These are phyloP conservation scores for Patiria pectinifera DNA, from an alignment of 53 echinoderm and acorn worm species.

Conservation along the genomic window DNA sequence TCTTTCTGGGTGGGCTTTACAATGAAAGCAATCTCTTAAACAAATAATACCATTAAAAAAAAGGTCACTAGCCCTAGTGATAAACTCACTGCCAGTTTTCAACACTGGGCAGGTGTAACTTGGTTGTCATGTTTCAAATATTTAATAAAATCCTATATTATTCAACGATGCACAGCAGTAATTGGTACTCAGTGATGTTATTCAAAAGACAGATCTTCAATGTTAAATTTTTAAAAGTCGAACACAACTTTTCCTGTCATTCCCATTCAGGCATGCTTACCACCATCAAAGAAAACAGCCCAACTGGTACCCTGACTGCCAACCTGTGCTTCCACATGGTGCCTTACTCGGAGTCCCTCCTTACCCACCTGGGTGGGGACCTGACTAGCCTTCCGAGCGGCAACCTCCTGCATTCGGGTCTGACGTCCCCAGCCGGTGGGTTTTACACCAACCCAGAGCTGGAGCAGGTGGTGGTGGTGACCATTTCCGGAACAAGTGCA, in stretches of 20 bases:
- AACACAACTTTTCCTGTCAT: background rate
- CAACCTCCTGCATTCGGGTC: conserved; percentile 56
- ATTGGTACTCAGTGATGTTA: too few relatives aligned
- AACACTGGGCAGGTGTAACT: too few relatives aligned
- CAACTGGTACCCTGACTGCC: conserved; percentile 65
- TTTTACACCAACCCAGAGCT: conserved; percentile 97
- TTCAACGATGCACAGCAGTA: too few relatives aligned
- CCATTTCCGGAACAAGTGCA: conserved; percentile 78
- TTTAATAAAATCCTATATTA: too few relatives aligned
- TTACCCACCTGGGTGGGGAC: conserved; percentile 83
- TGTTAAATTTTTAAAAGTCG: background rate
- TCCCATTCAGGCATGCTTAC: conserved; percentile 74
- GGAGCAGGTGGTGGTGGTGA: conserved; percentile 94
- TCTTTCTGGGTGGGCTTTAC: too few relatives aligned
- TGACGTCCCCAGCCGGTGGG: conserved; percentile 60
- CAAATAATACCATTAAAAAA: too few relatives aligned
- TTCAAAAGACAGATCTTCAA: background rate
- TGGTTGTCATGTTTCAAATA: too few relatives aligned
- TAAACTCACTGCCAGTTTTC: too few relatives aligned
- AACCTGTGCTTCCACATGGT: conserved; percentile 88
- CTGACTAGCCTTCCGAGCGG: conserved; percentile 77
- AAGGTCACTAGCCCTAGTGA: too few relatives aligned
- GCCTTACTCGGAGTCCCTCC: conserved; percentile 83
- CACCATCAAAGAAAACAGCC: conserved; percentile 76
- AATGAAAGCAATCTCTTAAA: too few relatives aligned